A percentile compares a stretch with the other conserved stretches of the same genome.
Evolutionary conservation across 2,888 invertebrate species (phyloP).

Genomic region (Ctenicera cuprea): DNA sequence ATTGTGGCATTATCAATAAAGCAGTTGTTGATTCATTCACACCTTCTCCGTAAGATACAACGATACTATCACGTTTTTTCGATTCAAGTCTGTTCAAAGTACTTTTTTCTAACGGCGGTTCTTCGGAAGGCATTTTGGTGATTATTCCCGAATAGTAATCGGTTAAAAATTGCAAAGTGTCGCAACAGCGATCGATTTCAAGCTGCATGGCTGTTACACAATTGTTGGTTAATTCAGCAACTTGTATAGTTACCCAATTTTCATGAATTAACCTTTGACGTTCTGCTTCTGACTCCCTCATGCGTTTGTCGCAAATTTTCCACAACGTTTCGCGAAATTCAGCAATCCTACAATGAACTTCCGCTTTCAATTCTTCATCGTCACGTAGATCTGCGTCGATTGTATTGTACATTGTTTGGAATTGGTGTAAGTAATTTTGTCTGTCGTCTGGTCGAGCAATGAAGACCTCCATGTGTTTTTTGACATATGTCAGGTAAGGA

Average conservation of each 20-base stretch:
- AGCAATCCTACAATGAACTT: slow-evolving; percentile 75
- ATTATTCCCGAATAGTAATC: slow-evolving; percentile 72
- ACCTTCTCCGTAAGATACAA: neutral
- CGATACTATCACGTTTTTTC: neutral
- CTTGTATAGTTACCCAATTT: slow-evolving; percentile 77
- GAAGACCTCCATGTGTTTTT: slow-evolving; percentile 75
- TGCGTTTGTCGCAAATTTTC: slow-evolving; percentile 76
- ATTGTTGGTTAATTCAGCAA: slow-evolving; percentile 75
- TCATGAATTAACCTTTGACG: slow-evolving; percentile 74
- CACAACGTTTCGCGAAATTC: slow-evolving; percentile 72
- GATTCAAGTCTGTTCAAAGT: slow-evolving; percentile 19
- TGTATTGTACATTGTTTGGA: slow-evolving; percentile 78
- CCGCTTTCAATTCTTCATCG: slow-evolving; percentile 77
- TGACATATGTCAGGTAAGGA: slow-evolving; percentile 76
- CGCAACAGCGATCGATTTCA: slow-evolving; percentile 77
- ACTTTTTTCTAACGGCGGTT: slow-evolving; percentile 71
- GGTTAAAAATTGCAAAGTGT: slow-evolving; percentile 70
- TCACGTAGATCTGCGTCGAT: slow-evolving; percentile 77
- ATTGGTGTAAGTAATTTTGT: slow-evolving; percentile 75
- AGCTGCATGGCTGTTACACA: slow-evolving; percentile 77
- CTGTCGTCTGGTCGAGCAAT: slow-evolving; percentile 76
- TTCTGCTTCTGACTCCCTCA: slow-evolving; percentile 75
- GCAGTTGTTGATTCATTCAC: slow-evolving; percentile 14
- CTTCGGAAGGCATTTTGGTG: slow-evolving; percentile 72
- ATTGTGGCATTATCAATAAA: slow-evolving; percentile 31